Conservation (phyloP, 2,113 vertebrate species). For the Rallus limicola region DNA sequence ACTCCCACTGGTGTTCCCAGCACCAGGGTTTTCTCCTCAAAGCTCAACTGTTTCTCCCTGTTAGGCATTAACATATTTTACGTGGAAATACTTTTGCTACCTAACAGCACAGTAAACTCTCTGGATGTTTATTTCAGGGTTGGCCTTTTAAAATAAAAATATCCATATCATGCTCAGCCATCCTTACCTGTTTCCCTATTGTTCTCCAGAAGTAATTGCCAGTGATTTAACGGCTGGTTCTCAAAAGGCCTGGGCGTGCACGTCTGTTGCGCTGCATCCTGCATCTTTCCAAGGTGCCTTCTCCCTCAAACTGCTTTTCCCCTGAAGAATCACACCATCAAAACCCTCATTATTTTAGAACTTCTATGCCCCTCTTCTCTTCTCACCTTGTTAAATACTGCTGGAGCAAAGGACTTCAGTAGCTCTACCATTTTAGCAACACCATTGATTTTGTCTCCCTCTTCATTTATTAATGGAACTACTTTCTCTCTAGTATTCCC, state of each 20-base stretch:
- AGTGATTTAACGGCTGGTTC: accelerated
- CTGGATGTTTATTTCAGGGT: background rate
- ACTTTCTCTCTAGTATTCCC: slow-evolving; percentile 75
- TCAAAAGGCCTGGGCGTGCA: background rate
- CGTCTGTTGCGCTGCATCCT: background rate
- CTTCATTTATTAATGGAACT: slow-evolving; percentile 76
- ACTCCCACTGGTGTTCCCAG: background rate
- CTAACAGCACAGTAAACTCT: background rate
- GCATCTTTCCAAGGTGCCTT: background rate
- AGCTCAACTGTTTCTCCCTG: background rate
- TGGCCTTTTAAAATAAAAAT: background rate
- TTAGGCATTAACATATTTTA: background rate
- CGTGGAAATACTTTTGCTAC: background rate
- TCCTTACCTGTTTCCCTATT: background rate
- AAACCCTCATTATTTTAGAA: slow-evolving; percentile 75
- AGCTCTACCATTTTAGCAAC: slow-evolving; percentile 74
- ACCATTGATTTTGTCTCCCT: slow-evolving; percentile 79
- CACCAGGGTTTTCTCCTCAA: background rate
- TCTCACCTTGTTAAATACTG: slow-evolving; percentile 67
- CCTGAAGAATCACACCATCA: slow-evolving; percentile 40
- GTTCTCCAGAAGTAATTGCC: background rate
- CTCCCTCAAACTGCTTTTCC: background rate
- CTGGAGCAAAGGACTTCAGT: slow-evolving; percentile 69
- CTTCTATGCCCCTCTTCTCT: slow-evolving; percentile 56
- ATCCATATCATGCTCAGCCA: background rate